These are phyloP conservation scores for Pilophorus perplexus DNA, from an alignment of 2,888 invertebrate genomes.

Conservation along the genomic window DNA sequence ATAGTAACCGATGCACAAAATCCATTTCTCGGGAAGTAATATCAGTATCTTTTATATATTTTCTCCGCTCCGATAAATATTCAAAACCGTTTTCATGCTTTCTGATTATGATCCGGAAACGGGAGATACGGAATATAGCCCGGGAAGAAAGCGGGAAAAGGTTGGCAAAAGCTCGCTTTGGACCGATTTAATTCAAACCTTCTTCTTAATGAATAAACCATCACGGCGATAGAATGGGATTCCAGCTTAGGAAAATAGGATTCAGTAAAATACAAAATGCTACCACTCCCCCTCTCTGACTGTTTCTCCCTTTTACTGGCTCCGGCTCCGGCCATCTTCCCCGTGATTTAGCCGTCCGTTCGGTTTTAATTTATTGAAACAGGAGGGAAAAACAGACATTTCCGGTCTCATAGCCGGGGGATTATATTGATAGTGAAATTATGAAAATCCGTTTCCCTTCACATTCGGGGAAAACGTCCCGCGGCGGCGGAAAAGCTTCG, in stretches of 20 bases:
- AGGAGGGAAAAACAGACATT: neutral
- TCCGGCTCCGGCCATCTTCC: neutral
- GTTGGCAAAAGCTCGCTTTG: constrained; percentile 34
- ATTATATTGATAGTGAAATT: too few relatives aligned
- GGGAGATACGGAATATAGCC: neutral
- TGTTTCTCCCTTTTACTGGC: neutral
- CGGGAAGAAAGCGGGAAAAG: constrained; percentile 7
- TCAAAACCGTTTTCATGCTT: constrained; percentile 35
- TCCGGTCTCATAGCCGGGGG: too few relatives aligned
- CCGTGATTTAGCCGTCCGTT: constrained; percentile 3
- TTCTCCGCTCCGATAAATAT: too few relatives aligned
- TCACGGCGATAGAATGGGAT: constrained; percentile 34
- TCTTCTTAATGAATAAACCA: constrained; percentile 40
- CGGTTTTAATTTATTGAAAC: neutral
- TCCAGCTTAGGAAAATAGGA: constrained; percentile 40
- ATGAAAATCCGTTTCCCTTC: too few relatives aligned
- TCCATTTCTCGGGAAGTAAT: too few relatives aligned
- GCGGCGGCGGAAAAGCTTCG: too few relatives aligned
- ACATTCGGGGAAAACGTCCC: too few relatives aligned
- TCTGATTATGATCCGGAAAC: constrained; percentile 23
- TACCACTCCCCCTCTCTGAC: neutral
- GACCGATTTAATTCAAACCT: constrained; percentile 35
- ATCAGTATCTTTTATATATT: too few relatives aligned
- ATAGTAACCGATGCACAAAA: too few relatives aligned
- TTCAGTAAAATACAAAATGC: constrained; percentile 23